Conservation (phyloP, 2,113 vertebrate species). For the Cathartes aura region DNA sequence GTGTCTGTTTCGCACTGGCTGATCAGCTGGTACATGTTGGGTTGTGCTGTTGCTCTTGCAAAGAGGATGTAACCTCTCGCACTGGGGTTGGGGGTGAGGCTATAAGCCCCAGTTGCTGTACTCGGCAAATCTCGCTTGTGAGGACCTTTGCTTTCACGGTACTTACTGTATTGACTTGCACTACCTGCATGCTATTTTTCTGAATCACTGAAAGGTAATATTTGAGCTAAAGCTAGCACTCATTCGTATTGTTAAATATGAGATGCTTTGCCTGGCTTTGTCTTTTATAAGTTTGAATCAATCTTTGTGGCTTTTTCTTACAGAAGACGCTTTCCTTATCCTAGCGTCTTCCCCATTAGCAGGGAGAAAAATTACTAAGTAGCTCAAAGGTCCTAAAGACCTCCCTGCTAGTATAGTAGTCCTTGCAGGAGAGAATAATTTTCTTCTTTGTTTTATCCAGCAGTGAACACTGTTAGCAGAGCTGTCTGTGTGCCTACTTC, state of each 20-base stretch:
- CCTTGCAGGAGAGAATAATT: neutral
- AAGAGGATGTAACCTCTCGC: neutral
- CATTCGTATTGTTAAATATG: fast-evolving
- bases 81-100: neutral
- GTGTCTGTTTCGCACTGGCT: neutral
- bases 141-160: neutral
- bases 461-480: neutral
- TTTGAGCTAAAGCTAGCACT: neutral
- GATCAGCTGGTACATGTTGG: neutral
- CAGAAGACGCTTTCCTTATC: neutral
- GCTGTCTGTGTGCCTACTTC: neutral
- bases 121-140: neutral
- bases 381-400: neutral
- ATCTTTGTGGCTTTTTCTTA: neutral
- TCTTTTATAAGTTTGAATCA: neutral
- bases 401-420: neutral
- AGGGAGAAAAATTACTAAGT: neutral
- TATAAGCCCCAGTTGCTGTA: neutral
- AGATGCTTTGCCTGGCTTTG: neutral
- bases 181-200: neutral
- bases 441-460: neutral
- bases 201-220: neutral
- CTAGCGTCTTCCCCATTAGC: neutral
- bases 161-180: fast-evolving
- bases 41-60: neutral